Evolutionary conservation across 2,797 vertebrate species (phyloP), one percentile per base, ranked within the genome.

Genomic region (Coranthus polyacanthus): DNA sequence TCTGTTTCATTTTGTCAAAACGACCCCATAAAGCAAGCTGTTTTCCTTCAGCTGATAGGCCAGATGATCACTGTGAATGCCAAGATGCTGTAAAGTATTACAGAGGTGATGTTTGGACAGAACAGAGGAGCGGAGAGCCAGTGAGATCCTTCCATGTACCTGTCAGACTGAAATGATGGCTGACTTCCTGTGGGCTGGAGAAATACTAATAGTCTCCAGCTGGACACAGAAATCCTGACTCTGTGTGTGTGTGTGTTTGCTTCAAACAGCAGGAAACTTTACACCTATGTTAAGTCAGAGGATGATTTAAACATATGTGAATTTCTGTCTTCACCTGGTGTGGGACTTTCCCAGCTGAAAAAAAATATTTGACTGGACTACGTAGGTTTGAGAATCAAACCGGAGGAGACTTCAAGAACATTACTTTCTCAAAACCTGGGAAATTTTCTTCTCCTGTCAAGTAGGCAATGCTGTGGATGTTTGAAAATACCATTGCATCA

Each of bases 101-200:
- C 79, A 63, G 79, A 57, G 51, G 68, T 42, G 67, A 63, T 71
- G 81, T 82, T 57, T 65, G 78, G 69, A 59, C 75, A 51, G 71
- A 75, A 62, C 64, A 87, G 90, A 58, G n/a, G n/a, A 82, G 75
- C 71, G 77, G 87, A 91, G 93, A 91, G 93, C 88, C 83, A 92
- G 88, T 85, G 92, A 88, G 92, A 94, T 96, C 91, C 88, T 68
- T 95, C 90, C 93, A 90, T 95, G 95, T 97, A 97, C 94, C 95
- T 96, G 96, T 96, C 96, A 97, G 90, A 92, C 82, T 92, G 93
- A 95, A 97, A 96, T 95, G 95, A 96, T 96, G 92, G 94, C 93
- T 94, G 93, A 95, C 95, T 98, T 97, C 96, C 96, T 96, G 95
- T 92, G 92, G 91, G 89, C 90, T 92, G 91, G 82, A 92, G 93